Conservation (phyloP, 2,888 invertebrate genomes). For the Leptinotarsa juncta region DNA sequence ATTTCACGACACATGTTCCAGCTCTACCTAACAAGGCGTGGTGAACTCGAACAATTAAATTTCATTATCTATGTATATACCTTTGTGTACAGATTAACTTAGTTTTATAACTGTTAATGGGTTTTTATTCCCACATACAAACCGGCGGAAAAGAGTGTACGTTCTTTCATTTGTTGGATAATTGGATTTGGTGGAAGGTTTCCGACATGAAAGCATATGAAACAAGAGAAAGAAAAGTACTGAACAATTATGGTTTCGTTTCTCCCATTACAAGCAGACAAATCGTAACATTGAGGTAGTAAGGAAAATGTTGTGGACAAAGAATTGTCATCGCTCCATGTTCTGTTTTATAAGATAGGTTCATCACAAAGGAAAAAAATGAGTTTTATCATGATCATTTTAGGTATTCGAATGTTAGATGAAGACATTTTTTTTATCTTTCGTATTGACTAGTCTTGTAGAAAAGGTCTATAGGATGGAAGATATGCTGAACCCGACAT, state of each 20-base stretch:
- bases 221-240: background rate
- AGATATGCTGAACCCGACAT: too few relatives aligned
- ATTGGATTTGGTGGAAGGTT: background rate
- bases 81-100: background rate
- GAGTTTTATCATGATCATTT: too few relatives aligned
- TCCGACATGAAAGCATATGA: background rate
- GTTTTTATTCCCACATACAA: background rate
- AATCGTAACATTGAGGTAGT: background rate
- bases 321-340: background rate
- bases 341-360: too few relatives aligned
- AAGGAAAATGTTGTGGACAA: background rate
- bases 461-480: too few relatives aligned
- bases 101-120: background rate
- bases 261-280: background rate
- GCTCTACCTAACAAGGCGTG: too few relatives aligned
- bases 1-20: too few relatives aligned
- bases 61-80: background rate
- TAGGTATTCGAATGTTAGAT: too few relatives aligned
- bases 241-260: background rate
- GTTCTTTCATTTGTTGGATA: conserved; percentile 10
- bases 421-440: too few relatives aligned
- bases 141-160: background rate
- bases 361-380: too few relatives aligned
- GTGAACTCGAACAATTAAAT: background rate
- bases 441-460: too few relatives aligned